phyloP scores from a whole-genome alignment of 2,113 vertebrate species.

The Dromas ardeola region DNA sequence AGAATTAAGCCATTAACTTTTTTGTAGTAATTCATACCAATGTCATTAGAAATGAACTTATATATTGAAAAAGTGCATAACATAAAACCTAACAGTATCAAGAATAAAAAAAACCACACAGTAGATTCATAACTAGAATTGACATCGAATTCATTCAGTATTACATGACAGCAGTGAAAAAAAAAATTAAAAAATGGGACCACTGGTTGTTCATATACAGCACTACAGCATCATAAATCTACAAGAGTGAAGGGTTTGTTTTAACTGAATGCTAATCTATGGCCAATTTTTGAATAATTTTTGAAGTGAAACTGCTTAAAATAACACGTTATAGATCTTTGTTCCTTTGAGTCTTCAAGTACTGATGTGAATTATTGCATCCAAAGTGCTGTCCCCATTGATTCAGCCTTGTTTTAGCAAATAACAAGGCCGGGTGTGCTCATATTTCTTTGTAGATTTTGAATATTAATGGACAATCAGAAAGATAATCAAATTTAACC shows the following conservation, averaged over 20 bases:
- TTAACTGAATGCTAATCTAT: not conserved
- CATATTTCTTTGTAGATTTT: not conserved
- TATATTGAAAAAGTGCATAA: not conserved
- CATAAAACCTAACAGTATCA: not conserved
- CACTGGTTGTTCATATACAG: not conserved
- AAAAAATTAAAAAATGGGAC: not conserved
- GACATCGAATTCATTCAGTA: not conserved
- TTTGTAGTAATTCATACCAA: not conserved
- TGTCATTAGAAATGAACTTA: not conserved
- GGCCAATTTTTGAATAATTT: not conserved
- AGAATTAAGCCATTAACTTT: not conserved
- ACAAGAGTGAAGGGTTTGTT: not conserved
- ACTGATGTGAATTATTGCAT: not conserved
- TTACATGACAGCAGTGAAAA: not conserved
- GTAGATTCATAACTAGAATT: not conserved
- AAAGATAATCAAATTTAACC: not conserved
- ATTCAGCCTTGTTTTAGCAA: not conserved
- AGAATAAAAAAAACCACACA: not conserved
- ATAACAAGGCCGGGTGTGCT: not conserved
- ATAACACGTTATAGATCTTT: constrained; percentile 34
- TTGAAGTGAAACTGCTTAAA: not conserved
- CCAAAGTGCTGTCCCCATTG: not conserved
- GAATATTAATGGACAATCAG: not conserved
- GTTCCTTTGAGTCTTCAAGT: not conserved
- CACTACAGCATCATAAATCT: not conserved